A percentile compares a stretch with the other conserved stretches of the same genome.
Evolutionary conservation across 2,797 vertebrate species (phyloP).

Genomic region (Crocidura indochinensis): DNA sequence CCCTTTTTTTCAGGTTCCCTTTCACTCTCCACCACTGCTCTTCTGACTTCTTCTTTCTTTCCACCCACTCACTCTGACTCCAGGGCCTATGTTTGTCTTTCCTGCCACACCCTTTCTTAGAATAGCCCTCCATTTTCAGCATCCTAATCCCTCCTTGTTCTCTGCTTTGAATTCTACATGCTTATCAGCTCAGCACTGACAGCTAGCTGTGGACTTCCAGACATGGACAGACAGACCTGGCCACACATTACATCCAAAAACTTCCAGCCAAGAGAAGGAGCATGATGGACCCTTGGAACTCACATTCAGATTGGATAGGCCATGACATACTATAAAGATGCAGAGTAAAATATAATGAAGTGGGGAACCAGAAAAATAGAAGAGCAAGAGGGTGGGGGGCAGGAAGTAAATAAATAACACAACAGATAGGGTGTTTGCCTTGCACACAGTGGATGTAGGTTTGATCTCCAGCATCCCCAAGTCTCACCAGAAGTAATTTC

Average conservation of each 20-base stretch:
- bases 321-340: no score
- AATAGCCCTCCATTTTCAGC: conserved; percentile 9
- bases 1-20: background rate
- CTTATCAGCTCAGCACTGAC: background rate
- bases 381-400: no score
- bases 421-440: no score
- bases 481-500: no score
- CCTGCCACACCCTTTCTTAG: conserved; percentile 44
- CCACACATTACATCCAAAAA: no score
- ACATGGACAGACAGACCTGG: background rate
- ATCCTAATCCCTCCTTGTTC: background rate
- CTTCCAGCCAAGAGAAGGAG: no score
- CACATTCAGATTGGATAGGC: background rate
- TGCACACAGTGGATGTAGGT: no score
- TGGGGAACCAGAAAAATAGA: no score
- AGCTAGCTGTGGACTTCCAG: background rate
- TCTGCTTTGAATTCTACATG: background rate
- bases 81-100: conserved; percentile 53
- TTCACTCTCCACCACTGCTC: background rate
- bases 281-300: background rate
- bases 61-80: conserved; percentile 52
- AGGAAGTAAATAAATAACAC: no score
- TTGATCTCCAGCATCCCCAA: no score
- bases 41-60: background rate
- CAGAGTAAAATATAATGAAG: no score